Evolutionary conservation across 2,113 vertebrate species (phyloP).

Genomic region (Telmatochromis bifrenatus): DNA sequence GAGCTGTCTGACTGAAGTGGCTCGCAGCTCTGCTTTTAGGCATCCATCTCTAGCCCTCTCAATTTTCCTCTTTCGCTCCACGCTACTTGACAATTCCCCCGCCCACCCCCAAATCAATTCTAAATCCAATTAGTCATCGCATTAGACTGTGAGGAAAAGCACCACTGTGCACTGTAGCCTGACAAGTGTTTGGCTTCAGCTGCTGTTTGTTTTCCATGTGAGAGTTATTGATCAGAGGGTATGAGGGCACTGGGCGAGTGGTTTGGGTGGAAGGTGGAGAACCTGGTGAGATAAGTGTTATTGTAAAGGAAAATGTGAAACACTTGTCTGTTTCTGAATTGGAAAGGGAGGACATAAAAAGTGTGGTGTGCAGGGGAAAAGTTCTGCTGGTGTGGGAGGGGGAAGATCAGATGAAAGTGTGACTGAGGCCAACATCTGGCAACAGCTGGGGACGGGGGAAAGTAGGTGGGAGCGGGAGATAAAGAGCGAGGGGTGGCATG

Average conservation of each 20-base stretch:
- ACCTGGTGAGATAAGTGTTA: constrained; percentile 11
- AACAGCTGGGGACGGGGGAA: background rate
- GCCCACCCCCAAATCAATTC: constrained; percentile 36
- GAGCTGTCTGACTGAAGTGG: background rate
- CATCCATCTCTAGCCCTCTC: background rate
- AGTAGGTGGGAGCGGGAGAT: constrained; percentile 19
- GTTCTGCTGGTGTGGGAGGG: background rate
- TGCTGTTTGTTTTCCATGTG: constrained; percentile 36
- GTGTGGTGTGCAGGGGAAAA: background rate
- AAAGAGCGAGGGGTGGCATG: background rate
- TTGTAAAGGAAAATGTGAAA: constrained; percentile 16
- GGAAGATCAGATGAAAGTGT: background rate
- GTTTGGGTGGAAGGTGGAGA: background rate
- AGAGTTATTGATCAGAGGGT: constrained; percentile 43
- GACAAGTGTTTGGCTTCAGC: constrained; percentile 28
- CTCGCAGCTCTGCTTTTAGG: background rate
- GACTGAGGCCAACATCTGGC: background rate
- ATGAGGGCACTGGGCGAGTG: background rate
- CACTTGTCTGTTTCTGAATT: background rate
- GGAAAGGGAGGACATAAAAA: background rate
- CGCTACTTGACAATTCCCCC: background rate
- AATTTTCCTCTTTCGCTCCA: background rate
- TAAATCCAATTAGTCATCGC: constrained; percentile 56
- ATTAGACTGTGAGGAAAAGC: constrained; percentile 33
- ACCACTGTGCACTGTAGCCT: constrained; percentile 24